A percentile compares a stretch with the other conserved stretches of the same genome.
Conservation (phyloP, 2,888 invertebrate species). For the Xestia ashworthii region DNA sequence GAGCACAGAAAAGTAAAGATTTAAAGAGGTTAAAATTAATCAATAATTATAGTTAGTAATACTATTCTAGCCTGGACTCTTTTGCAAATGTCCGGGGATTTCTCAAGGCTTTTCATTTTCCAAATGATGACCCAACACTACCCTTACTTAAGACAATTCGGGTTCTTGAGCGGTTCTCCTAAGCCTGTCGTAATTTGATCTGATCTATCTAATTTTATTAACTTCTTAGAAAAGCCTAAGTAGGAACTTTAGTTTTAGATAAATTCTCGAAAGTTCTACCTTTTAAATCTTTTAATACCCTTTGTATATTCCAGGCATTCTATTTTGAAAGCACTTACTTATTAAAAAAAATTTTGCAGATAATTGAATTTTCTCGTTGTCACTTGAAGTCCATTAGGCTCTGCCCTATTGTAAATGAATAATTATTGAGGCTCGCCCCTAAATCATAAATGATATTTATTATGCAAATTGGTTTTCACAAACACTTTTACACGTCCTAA, state of each 20-base stretch:
- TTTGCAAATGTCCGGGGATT: background rate
- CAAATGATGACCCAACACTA: background rate
- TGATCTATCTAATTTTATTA: background rate
- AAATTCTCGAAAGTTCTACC: background rate
- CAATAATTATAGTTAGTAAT: background rate
- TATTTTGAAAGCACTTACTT: conserved; percentile 13
- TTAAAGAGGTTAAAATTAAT: no score
- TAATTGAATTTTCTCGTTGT: conserved; percentile 4
- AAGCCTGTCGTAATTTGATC: background rate
- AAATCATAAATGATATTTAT: no score
- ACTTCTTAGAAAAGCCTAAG: background rate
- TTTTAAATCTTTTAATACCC: background rate
- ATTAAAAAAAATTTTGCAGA: conserved; percentile 3
- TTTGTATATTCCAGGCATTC: background rate
- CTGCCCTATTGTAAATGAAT: background rate
- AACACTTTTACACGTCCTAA: no score
- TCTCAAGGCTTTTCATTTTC: background rate
- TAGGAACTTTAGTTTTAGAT: background rate
- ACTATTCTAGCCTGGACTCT: background rate
- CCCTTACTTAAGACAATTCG: background rate
- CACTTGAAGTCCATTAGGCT: conserved; percentile 9
- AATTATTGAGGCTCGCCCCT: background rate
- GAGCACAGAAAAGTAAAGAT: background rate
- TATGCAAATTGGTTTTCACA: no score
- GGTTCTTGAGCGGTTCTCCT: background rate